A percentile compares a stretch with the other conserved stretches of the same genome.
Conservation (phyloP, 2,888 invertebrate genomes). For the Prionchulus punctatus region DNA sequence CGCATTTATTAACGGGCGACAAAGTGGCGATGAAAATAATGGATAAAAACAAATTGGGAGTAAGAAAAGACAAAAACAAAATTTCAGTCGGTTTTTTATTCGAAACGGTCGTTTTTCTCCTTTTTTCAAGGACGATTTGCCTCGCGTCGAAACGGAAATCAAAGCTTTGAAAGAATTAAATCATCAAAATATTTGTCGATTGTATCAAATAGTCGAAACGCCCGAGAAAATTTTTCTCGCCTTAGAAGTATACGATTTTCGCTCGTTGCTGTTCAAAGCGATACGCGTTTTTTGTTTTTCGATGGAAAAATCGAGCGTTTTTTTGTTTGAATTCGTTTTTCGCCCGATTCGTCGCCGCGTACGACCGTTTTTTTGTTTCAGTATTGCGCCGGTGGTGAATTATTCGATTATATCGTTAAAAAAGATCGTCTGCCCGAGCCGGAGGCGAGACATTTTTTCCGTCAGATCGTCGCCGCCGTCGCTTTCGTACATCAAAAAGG, state of each 20-base stretch:
- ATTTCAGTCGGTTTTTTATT: too few relatives aligned
- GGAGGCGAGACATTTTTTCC: constrained; percentile 57
- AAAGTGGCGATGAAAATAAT: constrained; percentile 67
- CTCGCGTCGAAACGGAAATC: constrained; percentile 53
- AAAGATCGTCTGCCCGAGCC: constrained; percentile 52
- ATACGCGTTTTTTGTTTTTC: background rate
- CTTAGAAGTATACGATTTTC: constrained; percentile 48
- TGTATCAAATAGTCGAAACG: constrained; percentile 62
- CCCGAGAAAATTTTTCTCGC: constrained; percentile 55
- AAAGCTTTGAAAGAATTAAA: constrained; percentile 52
- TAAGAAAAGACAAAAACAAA: constrained; percentile 31
- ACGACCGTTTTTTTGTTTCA: constrained; percentile 21
- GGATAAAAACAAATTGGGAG: constrained; percentile 54
- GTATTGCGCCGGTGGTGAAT: constrained; percentile 63
- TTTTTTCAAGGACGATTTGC: constrained; percentile 49
- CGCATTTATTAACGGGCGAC: constrained; percentile 58
- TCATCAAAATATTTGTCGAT: constrained; percentile 57
- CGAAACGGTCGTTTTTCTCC: too few relatives aligned
- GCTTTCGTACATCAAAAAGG: constrained; percentile 57
- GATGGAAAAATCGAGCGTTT: constrained; percentile 3
- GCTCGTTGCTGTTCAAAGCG: background rate
- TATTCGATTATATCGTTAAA: constrained; percentile 67
- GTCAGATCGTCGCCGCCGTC: constrained; percentile 60
- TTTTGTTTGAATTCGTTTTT: too few relatives aligned
- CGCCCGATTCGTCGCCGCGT: too few relatives aligned